phyloP scores from a whole-genome alignment of 2,888 invertebrate species.

The Agrypnus murinus region DNA sequence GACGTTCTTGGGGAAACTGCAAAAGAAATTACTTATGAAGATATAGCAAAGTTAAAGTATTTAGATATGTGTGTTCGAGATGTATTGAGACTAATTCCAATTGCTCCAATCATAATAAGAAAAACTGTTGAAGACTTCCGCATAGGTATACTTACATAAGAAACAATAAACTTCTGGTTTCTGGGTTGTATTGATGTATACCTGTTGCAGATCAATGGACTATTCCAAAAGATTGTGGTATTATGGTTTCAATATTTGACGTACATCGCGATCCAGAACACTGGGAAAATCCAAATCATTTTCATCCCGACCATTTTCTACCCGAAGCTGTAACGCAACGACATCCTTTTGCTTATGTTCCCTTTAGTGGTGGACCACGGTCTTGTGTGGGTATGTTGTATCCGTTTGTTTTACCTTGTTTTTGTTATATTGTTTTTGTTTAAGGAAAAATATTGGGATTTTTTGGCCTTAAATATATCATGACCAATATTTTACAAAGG shows the following conservation, averaged over 20 bases:
- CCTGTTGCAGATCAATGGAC: slow-evolving; percentile 55
- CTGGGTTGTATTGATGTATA: too few relatives aligned
- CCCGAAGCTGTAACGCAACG: slow-evolving; percentile 60
- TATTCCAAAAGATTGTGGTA: slow-evolving; percentile 60
- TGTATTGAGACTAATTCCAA: slow-evolving; percentile 61
- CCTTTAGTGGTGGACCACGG: slow-evolving; percentile 65
- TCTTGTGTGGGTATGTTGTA: slow-evolving; percentile 64
- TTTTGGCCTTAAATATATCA: slow-evolving; percentile 58
- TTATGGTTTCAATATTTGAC: slow-evolving; percentile 60
- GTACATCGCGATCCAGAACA: slow-evolving; percentile 61
- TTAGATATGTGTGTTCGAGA: slow-evolving; percentile 65
- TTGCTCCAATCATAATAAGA: slow-evolving; percentile 63
- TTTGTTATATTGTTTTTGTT: too few relatives aligned
- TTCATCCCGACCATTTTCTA: slow-evolving; percentile 66
- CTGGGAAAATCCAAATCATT: slow-evolving; percentile 64
- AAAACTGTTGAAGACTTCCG: slow-evolving; percentile 59
- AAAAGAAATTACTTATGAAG: slow-evolving; percentile 42
- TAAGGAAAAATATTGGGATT: slow-evolving; percentile 62
- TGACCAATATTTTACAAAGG: slow-evolving; percentile 59
- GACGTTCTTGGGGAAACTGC: slow-evolving; percentile 56
- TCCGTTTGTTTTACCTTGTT: too few relatives aligned
- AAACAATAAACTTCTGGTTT: too few relatives aligned
- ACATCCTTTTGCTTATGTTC: slow-evolving; percentile 62
- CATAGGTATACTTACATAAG: too few relatives aligned
- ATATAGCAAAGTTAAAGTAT: slow-evolving; percentile 60